Base-by-base conservation (phyloP, 1,140 invertebrate genomes). In the Pseudobourletiella spinata region DNA sequence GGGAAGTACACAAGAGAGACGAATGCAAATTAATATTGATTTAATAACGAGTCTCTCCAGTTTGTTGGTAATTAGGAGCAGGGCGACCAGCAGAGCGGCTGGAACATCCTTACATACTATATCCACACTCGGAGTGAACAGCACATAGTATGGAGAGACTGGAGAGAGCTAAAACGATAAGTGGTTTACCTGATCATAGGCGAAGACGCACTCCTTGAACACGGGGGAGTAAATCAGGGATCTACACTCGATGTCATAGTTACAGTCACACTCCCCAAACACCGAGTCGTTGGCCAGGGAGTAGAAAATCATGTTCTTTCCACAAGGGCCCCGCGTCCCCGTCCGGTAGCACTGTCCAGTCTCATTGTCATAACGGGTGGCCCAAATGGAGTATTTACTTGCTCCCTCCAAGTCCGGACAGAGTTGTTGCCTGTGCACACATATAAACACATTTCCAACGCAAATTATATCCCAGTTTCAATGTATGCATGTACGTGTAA, bases 221-320 rank as follows among this genome's bases (percentile, higher is more conserved):
- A 62, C 64, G 11, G 50, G 16, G 1, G 68, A 69, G 60, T 69
- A 69, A 39, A 69, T 69, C 26, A 69, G 62, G 30, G 64, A 66
- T 26, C 57, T 59, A 50, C 63, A 63, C 54, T 69, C 65, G 48
- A 69, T 65, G 29, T 67, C 68, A 39, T 62, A 66, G 51, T 69
- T 69, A 48, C 68, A 69, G 60, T 69, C 68, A 60, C 68, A 69
- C 30, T 66, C 65, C 39, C 68, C 62, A 24, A 54, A 62, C n/a
- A 68, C 57, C 14, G 59, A 20, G 52, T 69, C 54, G 29, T 57
- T 52, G 14, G 57, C 22, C 4, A 63, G n/a, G 39, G 64, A 64
- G 65, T 69, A 69, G 59, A 69, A 69, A 54, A 69, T 69, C 68
- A 69, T 69, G 63, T 69, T 69, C n/a, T 66, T 69, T 20, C 68